phyloP scores from a whole-genome alignment of 2,888 invertebrate genomes.

The Alloscopus bannaensis region DNA sequence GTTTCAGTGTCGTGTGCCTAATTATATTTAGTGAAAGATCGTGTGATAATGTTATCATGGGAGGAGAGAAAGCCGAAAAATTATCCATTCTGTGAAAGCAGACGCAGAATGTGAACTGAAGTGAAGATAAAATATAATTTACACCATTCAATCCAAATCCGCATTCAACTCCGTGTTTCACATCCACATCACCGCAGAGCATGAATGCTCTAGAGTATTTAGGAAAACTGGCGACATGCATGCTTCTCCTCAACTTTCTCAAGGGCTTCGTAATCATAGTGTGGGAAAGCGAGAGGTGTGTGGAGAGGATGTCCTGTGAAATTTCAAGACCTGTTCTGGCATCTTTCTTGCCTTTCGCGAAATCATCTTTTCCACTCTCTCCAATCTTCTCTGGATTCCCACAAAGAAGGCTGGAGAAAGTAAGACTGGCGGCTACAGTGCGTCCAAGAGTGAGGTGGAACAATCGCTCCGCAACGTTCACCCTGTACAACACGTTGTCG shows the following conservation, averaged over 20 bases:
- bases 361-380: background rate
- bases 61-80: background rate
- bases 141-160: background rate
- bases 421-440: too few species aligned
- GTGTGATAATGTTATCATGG: too few species aligned
- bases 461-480: background rate
- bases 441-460: background rate
- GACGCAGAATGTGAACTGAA: background rate
- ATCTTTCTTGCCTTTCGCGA: background rate
- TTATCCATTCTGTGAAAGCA: background rate
- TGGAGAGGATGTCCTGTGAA: constrained; percentile 30
- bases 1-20: background rate
- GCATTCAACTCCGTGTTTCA: background rate
- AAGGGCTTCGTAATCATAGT: constrained; percentile 2
- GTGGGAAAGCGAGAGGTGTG: constrained; percentile 18
- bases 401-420: too few species aligned
- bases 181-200: constrained; percentile 9
- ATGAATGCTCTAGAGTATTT: constrained; percentile 28
- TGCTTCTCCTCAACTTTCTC: constrained; percentile 26
- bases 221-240: constrained; percentile 18
- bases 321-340: constrained; percentile 12
- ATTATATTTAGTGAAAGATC: background rate
- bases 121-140: background rate
- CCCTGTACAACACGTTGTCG: background rate
- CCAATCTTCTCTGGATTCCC: too few species aligned